These are phyloP conservation scores for Cyanoderma ruficeps DNA, from an alignment of 2,113 vertebrate species.

Conservation along the genomic window DNA sequence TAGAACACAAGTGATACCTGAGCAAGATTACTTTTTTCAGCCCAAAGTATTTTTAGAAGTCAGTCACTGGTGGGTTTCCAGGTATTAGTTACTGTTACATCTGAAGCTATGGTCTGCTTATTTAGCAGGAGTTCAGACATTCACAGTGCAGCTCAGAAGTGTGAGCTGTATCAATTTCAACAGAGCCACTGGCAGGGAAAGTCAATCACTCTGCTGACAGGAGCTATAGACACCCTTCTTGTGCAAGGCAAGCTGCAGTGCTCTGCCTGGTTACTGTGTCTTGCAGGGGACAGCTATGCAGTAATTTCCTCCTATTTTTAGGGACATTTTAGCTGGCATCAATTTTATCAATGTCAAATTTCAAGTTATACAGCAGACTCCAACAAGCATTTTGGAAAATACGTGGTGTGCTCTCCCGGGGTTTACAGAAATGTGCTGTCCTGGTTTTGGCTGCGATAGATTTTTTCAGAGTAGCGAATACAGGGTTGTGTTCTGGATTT, in stretches of 20 bases:
- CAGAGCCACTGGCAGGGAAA: not conserved
- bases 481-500: not conserved
- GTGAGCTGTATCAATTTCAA: not conserved
- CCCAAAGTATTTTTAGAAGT: not conserved
- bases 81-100: not conserved
- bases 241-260: not conserved
- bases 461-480: not conserved
- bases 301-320: not conserved
- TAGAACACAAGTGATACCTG: not conserved
- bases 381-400: not conserved
- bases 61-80: not conserved
- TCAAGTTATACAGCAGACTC: not conserved
- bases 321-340: not conserved
- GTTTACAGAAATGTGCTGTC: not conserved
- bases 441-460: not conserved
- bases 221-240: not conserved
- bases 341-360: not conserved
- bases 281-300: not conserved
- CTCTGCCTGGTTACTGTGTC: not conserved
- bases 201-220: conserved; percentile 8
- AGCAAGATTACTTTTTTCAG: not conserved
- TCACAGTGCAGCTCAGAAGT: not conserved
- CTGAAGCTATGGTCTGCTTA: not conserved
- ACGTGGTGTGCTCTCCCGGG: not conserved
- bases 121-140: not conserved